Percentiles rank a stretch among this genome's conserved stretches.
These are phyloP conservation scores for Accipiter cooperii DNA, from an alignment of 2,113 vertebrate genomes.

Conservation along the genomic window DNA sequence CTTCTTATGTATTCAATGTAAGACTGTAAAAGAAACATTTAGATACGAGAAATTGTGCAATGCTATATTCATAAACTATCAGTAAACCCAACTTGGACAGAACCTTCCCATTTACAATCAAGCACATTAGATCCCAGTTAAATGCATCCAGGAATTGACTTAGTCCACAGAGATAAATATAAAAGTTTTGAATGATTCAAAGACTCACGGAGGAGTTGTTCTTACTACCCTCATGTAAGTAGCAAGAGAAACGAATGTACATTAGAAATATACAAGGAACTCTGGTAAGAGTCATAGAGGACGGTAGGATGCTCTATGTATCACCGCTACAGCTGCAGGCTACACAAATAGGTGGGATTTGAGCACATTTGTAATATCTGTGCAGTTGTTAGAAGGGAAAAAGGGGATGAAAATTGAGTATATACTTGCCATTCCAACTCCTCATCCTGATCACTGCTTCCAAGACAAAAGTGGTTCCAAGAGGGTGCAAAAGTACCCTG, in stretches of 20 bases:
- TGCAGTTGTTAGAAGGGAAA: not conserved
- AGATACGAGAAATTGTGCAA: not conserved
- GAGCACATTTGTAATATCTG: not conserved
- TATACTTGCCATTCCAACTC: not conserved
- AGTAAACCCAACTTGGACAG: not conserved
- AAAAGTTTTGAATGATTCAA: not conserved
- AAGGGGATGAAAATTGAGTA: not conserved
- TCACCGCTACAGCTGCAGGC: not conserved
- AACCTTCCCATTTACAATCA: not conserved
- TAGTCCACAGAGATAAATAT: not conserved
- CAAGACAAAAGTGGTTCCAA: not conserved
- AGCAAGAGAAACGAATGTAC: not conserved
- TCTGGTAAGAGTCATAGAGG: not conserved
- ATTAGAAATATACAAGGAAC: not conserved
- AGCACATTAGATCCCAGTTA: not conserved
- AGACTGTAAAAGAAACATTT: slow-evolving; percentile 68
- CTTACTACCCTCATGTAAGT: not conserved
- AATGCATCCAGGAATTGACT: not conserved
- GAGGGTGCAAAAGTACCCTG: not conserved
- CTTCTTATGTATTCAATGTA: slow-evolving; percentile 82
- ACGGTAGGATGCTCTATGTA: not conserved
- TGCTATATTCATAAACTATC: not conserved
- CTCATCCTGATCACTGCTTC: not conserved
- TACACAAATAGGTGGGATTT: not conserved
- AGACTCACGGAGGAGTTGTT: not conserved